A percentile compares a stretch with the other conserved stretches of the same genome.
These are phyloP conservation scores for Sinhomidia bicolor DNA, from an alignment of 2,888 invertebrate genomes.

Conservation along the genomic window DNA sequence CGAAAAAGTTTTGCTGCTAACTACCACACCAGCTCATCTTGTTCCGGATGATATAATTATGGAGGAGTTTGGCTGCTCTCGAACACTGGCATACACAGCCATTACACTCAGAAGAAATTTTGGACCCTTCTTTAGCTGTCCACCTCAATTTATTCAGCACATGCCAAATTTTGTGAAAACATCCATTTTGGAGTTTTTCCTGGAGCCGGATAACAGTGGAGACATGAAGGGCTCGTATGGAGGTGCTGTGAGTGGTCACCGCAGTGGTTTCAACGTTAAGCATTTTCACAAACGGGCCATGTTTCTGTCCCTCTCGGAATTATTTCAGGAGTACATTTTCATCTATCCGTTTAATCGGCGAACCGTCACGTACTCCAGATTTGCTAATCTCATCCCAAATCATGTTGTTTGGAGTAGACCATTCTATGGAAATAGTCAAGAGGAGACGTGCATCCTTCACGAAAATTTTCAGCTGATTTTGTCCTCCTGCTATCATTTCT, in stretches of 20 bases:
- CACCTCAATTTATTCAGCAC: constrained; percentile 12
- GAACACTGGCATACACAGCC: background rate
- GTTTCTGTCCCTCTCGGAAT: constrained; percentile 11
- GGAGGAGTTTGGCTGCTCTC: constrained; percentile 15
- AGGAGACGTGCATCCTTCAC: constrained; percentile 20
- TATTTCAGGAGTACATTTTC: constrained; percentile 20
- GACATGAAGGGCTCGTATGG: background rate
- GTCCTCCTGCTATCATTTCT: background rate
- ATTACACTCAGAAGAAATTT: background rate
- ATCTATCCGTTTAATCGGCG: background rate
- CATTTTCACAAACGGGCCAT: background rate
- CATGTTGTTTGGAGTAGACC: background rate
- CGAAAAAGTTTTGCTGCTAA: constrained; percentile 1
- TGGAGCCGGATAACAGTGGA: background rate
- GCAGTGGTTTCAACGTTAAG: too few species aligned
- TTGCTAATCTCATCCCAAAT: background rate
- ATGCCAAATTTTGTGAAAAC: constrained; percentile 13
- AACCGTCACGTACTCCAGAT: background rate
- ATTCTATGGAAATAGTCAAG: background rate
- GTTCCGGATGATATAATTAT: background rate
- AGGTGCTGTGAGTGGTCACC: background rate
- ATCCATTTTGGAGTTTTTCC: background rate
- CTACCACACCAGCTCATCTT: background rate
- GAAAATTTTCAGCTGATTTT: constrained; percentile 20
- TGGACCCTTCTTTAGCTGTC: background rate